Conservation (phyloP, 2,797 vertebrate genomes). For the Siniperca scherzeri region DNA sequence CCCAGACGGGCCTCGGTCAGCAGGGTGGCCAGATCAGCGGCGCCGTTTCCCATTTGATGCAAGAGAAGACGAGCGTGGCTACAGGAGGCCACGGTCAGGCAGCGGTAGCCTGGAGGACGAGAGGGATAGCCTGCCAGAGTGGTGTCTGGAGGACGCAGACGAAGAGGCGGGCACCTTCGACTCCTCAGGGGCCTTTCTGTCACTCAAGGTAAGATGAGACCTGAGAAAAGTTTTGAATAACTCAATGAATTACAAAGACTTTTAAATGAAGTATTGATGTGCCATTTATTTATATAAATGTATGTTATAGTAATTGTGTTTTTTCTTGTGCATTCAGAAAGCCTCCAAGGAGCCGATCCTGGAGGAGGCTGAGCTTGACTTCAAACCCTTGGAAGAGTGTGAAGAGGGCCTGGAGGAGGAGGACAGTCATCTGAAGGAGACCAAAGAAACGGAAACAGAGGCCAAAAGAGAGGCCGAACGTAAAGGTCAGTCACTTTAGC, state of each 20-base stretch:
- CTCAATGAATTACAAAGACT: background rate
- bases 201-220: constrained; percentile 89
- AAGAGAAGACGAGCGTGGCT: constrained; percentile 95
- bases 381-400: constrained; percentile 92
- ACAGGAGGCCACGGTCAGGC: constrained; percentile 92
- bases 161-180: constrained; percentile 99
- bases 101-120: constrained; percentile 97
- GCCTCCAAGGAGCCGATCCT: constrained; percentile 96
- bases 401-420: constrained; percentile 91
- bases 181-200: constrained; percentile 97
- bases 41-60: constrained; percentile 96
- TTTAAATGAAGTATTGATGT: background rate
- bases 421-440: constrained; percentile 89
- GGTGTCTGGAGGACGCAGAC: constrained; percentile 98
- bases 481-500: constrained; percentile 66
- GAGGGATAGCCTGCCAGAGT: constrained; percentile 96
- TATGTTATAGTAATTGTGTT: background rate
- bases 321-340: constrained; percentile 84
- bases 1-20: constrained; percentile 90
- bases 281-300: background rate
- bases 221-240: background rate
- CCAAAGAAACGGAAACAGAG: constrained; percentile 91
- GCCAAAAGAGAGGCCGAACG: constrained; percentile 85
- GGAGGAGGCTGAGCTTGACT: constrained; percentile 97
- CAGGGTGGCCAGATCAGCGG: constrained; percentile 96